These are phyloP conservation scores for Digitonthophagus gazella DNA, from an alignment of 2,888 invertebrate genomes.

Conservation along the genomic window DNA sequence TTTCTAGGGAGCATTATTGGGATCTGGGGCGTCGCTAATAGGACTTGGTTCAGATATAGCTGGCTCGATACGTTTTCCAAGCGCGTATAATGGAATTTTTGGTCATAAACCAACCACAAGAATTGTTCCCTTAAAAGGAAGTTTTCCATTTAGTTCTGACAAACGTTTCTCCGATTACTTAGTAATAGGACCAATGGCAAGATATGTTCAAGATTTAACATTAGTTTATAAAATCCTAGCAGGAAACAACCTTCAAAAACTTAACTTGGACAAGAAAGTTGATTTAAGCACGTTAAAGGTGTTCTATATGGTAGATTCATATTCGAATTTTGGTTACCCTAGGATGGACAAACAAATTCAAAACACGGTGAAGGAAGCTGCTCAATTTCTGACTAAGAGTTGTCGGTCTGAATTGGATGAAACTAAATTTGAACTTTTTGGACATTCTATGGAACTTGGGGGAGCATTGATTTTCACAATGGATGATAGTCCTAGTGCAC, in stretches of 20 bases:
- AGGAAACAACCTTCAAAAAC: conserved; percentile 47
- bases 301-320: conserved; percentile 63
- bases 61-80: conserved; percentile 83
- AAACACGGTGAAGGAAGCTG: conserved; percentile 53
- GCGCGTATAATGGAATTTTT: conserved; percentile 83
- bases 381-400: conserved; percentile 53
- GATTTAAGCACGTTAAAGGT: conserved; percentile 37
- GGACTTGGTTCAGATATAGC: conserved; percentile 85
- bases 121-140: conserved; percentile 58
- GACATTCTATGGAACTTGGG: conserved; percentile 18
- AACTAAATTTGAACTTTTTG: conserved; percentile 29
- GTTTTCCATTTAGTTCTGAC: conserved; percentile 59
- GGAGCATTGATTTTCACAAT: conserved; percentile 33
- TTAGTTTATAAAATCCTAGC: conserved; percentile 65
- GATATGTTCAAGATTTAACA: conserved; percentile 74
- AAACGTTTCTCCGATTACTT: conserved; percentile 55
- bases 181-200: conserved; percentile 70
- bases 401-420: conserved; percentile 47
- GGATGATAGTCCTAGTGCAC: conserved; percentile 9
- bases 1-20: conserved; percentile 65
- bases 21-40: conserved; percentile 71
- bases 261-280: conserved; percentile 55
- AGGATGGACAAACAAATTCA: conserved; percentile 57
- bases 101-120: conserved; percentile 81
- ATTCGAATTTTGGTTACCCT: conserved; percentile 54